Base-by-base conservation (phyloP, 92 coral and sea anemone species). In the Desmophyllum pertusum region DNA sequence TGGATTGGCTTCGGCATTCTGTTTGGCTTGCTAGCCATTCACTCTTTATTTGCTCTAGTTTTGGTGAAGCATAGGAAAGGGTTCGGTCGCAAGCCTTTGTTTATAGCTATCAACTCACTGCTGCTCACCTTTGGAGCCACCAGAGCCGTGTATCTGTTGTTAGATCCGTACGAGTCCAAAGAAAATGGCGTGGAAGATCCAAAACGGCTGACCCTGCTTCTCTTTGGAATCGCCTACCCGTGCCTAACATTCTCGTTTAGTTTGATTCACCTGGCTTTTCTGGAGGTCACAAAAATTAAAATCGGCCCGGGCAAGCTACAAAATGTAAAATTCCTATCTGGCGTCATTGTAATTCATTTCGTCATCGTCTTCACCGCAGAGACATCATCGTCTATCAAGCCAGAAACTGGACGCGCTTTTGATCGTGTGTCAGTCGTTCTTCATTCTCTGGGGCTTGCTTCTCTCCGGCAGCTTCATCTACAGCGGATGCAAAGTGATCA, bases 161-260 rank as follows among this genome's bases (percentile, higher is more conserved):
- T 92, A 18, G 94, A 91, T 74, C 98, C 98, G 6, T 95, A 95
- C 91, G 95, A 89, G 51, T 86, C 95, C 40, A 89, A 85, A 27
- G 93, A 91, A 38, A 85, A 95, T 64, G 89, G 95, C 53, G 86
- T 94, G 43, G 69, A 84, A 19, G 61, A 81, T 8, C 89, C 87
- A 45, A 39, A 66, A 21, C 76, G 91, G 89, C 30, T 89, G 59
- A n/a, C 83, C 3, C 63, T 84, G 27, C 46, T 89, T 13, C 85
- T 95, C 17, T 91, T 93, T 70, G 96, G 97, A 29, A 79, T 95
- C 66, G 95, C 97, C 51, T 95, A 83, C 80, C 98, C 98, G 19
- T 95, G 98, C 51, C 87, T 95, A 39, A 93, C 94, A 6, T 92
- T 97, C 21, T 88, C 97, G 35, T 95, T 95, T 86, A 91, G 97